phyloP scores from a whole-genome alignment of 1,140 invertebrate species.

The Alviniconcha marisindica region DNA sequence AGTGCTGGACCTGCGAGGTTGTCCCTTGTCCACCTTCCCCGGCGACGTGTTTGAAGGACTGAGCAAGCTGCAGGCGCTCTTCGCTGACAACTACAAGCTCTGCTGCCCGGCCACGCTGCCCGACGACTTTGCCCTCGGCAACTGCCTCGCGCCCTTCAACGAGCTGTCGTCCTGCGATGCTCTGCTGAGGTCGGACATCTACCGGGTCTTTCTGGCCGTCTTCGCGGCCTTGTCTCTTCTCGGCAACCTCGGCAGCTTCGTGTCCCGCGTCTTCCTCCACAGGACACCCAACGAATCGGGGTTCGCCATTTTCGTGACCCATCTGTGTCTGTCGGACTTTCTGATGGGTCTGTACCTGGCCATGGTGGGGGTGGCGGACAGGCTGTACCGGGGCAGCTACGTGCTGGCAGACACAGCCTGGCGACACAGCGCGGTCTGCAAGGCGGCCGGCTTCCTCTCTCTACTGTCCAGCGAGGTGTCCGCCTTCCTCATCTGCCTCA shows the following conservation, averaged over 20 bases:
- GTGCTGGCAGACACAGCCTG: conserved; percentile 53
- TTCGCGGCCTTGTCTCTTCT: conserved; percentile 45
- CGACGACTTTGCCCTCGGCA: neutral
- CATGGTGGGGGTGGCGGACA: conserved; percentile 61
- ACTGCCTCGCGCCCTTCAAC: conserved; percentile 33
- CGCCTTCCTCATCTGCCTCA: conserved; percentile 58
- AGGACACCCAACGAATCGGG: neutral
- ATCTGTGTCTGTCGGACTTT: conserved; percentile 63
- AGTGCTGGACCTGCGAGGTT: neutral
- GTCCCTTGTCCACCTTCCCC: neutral
- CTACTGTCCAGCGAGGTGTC: conserved; percentile 61
- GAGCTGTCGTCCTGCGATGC: conserved; percentile 56
- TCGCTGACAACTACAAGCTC: conserved; percentile 30
- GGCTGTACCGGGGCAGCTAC: conserved; percentile 54
- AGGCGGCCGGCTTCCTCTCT: conserved; percentile 58
- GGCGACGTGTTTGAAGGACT: neutral
- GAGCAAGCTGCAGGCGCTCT: neutral
- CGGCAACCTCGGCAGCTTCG: conserved; percentile 50
- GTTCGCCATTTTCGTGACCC: conserved; percentile 49
- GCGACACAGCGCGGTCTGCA: conserved; percentile 56
- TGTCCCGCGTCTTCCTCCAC: conserved; percentile 33
- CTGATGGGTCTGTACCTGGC: conserved; percentile 66
- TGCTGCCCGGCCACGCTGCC: conserved; percentile 17
- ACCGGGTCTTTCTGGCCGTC: conserved; percentile 47
- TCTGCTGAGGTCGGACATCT: conserved; percentile 42